These are phyloP conservation scores for Camponotus vicinus DNA, from an alignment of 1,140 invertebrate genomes.

Conservation along the genomic window DNA sequence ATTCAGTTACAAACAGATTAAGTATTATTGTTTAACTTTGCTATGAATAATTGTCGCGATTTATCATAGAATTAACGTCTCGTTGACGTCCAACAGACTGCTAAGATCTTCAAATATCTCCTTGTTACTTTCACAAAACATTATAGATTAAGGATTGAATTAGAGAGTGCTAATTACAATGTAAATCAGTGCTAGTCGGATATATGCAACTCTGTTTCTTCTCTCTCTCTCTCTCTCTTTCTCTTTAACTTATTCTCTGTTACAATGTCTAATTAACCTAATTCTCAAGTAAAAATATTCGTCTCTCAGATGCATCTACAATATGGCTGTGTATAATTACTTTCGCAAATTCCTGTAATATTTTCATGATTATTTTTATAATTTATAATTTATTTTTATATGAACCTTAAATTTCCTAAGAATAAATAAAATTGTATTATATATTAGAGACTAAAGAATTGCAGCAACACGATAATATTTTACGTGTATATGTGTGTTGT, in stretches of 20 bases:
- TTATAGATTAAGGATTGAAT: constrained; percentile 47
- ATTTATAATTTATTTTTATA: background rate
- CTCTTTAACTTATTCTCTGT: background rate
- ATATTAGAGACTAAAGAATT: background rate
- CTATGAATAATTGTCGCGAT: background rate
- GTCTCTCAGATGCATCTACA: background rate
- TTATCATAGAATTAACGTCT: background rate
- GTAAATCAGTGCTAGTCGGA: constrained; percentile 46
- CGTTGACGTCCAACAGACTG: background rate
- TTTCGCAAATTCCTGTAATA: background rate
- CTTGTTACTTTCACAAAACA: background rate
- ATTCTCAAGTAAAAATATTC: constrained; percentile 10
- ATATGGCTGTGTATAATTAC: background rate
- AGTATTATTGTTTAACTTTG: background rate
- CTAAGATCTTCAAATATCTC: background rate
- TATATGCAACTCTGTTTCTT: constrained; percentile 28
- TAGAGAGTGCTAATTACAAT: constrained; percentile 43
- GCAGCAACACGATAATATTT: background rate
- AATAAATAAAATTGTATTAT: background rate
- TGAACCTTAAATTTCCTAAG: background rate
- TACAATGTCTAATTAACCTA: constrained; percentile 1
- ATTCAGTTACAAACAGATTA: background rate
- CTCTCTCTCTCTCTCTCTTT: background rate
- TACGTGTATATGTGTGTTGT: background rate
- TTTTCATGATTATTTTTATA: too few species aligned